These are phyloP conservation scores for Coenobita brevimanus DNA, from an alignment of 1,140 invertebrate genomes.

Conservation along the genomic window DNA sequence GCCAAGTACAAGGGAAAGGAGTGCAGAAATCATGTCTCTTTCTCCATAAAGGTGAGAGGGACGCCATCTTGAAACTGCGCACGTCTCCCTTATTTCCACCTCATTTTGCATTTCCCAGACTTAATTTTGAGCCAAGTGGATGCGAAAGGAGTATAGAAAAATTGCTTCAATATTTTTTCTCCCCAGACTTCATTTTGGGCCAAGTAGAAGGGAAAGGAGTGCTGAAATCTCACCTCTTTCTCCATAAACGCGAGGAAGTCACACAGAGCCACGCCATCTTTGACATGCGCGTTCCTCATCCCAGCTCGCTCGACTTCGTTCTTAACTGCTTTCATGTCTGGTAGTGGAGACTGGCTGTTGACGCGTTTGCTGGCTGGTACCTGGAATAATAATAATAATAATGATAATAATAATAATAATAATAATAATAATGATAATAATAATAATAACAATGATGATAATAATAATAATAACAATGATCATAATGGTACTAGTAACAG, in stretches of 20 bases:
- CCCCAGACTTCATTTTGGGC: too few species aligned
- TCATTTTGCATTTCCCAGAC: too few species aligned
- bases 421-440: conserved; percentile 7
- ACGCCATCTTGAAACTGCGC: too few species aligned
- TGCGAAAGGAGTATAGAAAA: too few species aligned
- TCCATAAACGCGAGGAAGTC: conserved; percentile 92
- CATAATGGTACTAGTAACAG: not conserved
- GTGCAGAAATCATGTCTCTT: too few species aligned
- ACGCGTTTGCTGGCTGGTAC: conserved; percentile 37
- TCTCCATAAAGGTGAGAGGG: too few species aligned
- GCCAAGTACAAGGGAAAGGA: too few species aligned
- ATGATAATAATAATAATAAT: not conserved
- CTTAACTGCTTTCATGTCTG: conserved; percentile 77
- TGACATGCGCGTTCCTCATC: conserved; percentile 89
- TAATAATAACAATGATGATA: not conserved
- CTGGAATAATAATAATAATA: not conserved
- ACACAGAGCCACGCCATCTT: conserved; percentile 93
- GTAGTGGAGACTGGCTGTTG: conserved; percentile 72
- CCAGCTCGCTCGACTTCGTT: conserved; percentile 85
- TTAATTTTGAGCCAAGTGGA: too few species aligned
- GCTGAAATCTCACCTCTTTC: conserved; percentile 75
- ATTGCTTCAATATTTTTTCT: too few species aligned
- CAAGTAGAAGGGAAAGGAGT: too few species aligned
- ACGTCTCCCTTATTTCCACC: too few species aligned
- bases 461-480: not conserved